Conservation (phyloP, 2,113 vertebrate species). For the Alethe diademata region DNA sequence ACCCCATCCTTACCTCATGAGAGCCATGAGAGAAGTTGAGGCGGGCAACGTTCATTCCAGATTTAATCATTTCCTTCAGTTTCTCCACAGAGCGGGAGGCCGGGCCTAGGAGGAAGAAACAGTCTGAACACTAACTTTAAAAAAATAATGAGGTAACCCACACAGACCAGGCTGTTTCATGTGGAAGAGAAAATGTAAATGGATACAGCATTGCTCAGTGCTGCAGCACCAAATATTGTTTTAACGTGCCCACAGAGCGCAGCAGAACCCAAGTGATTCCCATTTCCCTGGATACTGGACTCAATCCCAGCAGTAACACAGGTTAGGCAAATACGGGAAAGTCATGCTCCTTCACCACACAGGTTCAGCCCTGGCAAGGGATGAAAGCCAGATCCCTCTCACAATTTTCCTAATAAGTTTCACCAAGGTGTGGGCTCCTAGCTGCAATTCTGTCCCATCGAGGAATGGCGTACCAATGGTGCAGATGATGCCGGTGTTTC, state of each 20-base stretch:
- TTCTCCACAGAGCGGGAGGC: slow-evolving; percentile 88
- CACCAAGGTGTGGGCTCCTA: neutral
- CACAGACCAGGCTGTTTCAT: neutral
- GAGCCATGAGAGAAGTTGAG: slow-evolving; percentile 98
- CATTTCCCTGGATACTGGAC: neutral
- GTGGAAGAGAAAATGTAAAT: neutral
- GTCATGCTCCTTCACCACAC: neutral
- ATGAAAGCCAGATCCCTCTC: neutral
- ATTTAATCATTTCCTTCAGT: slow-evolving; percentile 94
- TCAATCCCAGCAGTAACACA: neutral
- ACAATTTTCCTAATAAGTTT: neutral
- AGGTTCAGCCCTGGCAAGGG: neutral
- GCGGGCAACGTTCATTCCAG: slow-evolving; percentile 97
- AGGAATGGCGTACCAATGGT: slow-evolving; percentile 86
- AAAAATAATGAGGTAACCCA: neutral
- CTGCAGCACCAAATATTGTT: neutral
- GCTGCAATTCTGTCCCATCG: neutral
- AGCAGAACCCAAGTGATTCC: neutral
- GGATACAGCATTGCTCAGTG: neutral
- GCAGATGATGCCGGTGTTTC: slow-evolving; percentile 98
- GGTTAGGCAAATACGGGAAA: neutral
- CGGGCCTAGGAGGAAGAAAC: slow-evolving; percentile 78
- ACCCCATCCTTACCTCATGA: slow-evolving; percentile 83
- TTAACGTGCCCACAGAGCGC: neutral
- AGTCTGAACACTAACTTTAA: neutral